phyloP scores from a whole-genome alignment of 2,888 invertebrate species.

The Habrosyne pyritoides region DNA sequence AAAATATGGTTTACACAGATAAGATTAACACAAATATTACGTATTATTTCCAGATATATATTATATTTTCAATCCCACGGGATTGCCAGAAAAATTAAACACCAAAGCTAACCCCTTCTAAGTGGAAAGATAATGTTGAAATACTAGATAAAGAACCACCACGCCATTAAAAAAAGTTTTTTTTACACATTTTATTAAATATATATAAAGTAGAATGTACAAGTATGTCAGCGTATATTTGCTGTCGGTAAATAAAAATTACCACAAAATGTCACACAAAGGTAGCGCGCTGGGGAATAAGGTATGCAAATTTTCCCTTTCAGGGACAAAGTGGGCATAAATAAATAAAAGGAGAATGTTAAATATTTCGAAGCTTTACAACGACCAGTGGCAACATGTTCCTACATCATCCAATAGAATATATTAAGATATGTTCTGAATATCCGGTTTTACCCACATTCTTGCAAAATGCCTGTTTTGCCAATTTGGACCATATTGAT shows the following conservation, averaged over 20 bases:
- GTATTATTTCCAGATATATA: too few relatives aligned
- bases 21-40: too few relatives aligned
- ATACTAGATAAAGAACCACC: too few relatives aligned
- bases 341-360: conserved; percentile 31
- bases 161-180: too few relatives aligned
- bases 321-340: conserved; percentile 17
- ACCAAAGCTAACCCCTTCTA: too few relatives aligned
- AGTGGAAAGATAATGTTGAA: too few relatives aligned
- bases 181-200: not conserved
- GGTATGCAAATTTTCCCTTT: conserved; percentile 52
- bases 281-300: conserved; percentile 33
- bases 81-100: too few relatives aligned
- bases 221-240: conserved; percentile 30
- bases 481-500: too few relatives aligned
- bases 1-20: too few relatives aligned
- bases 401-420: conserved; percentile 12
- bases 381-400: conserved; percentile 16
- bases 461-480: too few relatives aligned
- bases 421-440: not conserved
- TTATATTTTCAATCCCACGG: too few relatives aligned
- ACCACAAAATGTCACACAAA: conserved; percentile 43
- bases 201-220: conserved; percentile 18
- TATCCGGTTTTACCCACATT: not conserved
- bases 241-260: conserved; percentile 50
- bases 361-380: conserved; percentile 28